Evolutionary conservation across 2,113 vertebrate genomes (phyloP), one percentile per base, ranked within the genome.

Genomic region (Peromyscus maniculatus): DNA sequence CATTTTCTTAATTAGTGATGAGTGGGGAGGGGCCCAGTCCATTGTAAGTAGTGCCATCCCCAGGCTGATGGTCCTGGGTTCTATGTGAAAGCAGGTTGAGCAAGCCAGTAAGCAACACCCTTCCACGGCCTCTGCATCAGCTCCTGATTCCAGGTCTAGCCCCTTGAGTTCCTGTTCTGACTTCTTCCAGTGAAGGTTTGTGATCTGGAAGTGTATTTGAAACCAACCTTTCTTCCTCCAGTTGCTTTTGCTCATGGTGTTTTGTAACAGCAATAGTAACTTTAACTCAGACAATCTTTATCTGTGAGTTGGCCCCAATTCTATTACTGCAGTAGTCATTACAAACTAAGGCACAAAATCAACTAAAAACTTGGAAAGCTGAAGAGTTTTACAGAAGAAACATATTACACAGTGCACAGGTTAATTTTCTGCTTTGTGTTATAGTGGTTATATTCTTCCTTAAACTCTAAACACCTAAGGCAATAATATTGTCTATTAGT

Each of bases 391-490:
- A 19, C 16, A 21, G 2, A n/a, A 52, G 17, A 97, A 89, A 36
- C 3, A 33, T 62, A 36, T 1, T 22, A 26, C 8, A 67, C 26
- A 75, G 39, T 43, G 3, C 36, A 94, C 36, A 64, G 19, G 64
- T 80, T 57, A 87, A 88, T 66, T 66, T 86, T 59, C 57, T 46
- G 26, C 17, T 94, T 52, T 55, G 17, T 71, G 33, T 89, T 96
- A 78, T 69, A 96, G 75, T 1, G 6, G n/a, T 31, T 55, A 78
- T 46, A 43, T 62, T 22, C 22, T 4, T 22, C 59, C 79, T 77
- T 69, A 96, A 83, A 79, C 2, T 91, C 39, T 89, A 69, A 91
- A 93, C 0, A 64, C 12, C 49, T 89, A 96, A 94, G 39, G 64
- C 24, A 80, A 87, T 46, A 93, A 89, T 91, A 89, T 1, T 52